These are phyloP conservation scores for Epinephelus coioides DNA, from an alignment of 2,797 vertebrate species.

Conservation along the genomic window DNA sequence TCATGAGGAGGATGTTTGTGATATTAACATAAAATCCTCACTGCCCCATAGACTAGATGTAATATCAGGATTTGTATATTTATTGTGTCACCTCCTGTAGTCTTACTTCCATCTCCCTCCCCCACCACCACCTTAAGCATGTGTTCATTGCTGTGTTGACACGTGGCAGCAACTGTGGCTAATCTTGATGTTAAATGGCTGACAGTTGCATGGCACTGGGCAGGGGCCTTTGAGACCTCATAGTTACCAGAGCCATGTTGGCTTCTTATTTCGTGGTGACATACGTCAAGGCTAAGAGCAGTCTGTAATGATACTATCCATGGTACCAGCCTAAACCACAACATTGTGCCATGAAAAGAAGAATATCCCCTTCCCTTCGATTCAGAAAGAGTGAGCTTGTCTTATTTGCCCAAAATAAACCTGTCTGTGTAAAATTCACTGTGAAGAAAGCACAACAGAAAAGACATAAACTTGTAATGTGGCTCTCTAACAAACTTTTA, in stretches of 20 bases:
- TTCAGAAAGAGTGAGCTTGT: neutral
- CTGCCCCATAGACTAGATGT: slow-evolving; percentile 1
- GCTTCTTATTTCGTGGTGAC: slow-evolving; percentile 13
- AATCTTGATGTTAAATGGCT: slow-evolving; percentile 80
- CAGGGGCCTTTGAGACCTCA: slow-evolving; percentile 22
- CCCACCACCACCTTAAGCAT: slow-evolving; percentile 65
- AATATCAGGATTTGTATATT: slow-evolving; percentile 46
- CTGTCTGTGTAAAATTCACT: neutral
- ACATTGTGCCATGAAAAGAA: neutral
- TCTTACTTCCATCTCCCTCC: slow-evolving; percentile 17
- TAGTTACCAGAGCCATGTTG: slow-evolving; percentile 9
- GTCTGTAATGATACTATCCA: neutral
- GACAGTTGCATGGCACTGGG: slow-evolving; percentile 73
- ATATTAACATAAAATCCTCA: slow-evolving; percentile 21
- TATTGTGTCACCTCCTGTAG: slow-evolving; percentile 42
- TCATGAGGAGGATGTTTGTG: slow-evolving; percentile 22
- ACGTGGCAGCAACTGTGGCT: slow-evolving; percentile 78
- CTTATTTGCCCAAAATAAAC: neutral
- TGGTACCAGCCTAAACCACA: slow-evolving; percentile 2
- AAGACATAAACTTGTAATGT: neutral
- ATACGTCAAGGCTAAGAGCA: neutral
- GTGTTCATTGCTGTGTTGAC: slow-evolving; percentile 83
- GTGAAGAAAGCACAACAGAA: neutral
- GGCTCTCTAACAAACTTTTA: neutral
- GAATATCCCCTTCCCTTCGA: neutral